Evolutionary conservation across 2,113 vertebrate species (phyloP), one percentile per base, ranked within the genome.

Genomic region (Anolis carolinensis): DNA sequence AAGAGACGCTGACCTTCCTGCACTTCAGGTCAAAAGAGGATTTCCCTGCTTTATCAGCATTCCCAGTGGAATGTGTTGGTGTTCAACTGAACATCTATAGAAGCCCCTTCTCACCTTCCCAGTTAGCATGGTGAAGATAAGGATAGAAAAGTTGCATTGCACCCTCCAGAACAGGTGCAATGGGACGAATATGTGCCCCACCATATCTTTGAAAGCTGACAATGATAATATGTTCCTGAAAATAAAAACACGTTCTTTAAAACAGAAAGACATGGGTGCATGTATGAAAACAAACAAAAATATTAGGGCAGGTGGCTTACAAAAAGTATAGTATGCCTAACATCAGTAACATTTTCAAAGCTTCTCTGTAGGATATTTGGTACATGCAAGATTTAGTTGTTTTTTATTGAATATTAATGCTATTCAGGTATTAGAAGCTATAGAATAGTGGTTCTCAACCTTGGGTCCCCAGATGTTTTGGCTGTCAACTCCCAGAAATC

Each of bases 321-420:
- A 18, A 63, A 18, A 63, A 63, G 30, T 34, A 44, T 27, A 21
- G 16, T 75, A 75, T 76, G 65, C 30, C n/a, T 32, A 36, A 25
- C 11, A 7, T n/a, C n/a, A 84, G 0, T 23, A 30, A 32, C 48
- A 88, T 79, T n/a, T 83, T 87, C 68, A 84, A 81, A 21, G 30
- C 80, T 32, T 70, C 13, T 70, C 73, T 5, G 34, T 23, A 50
- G 82, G 14, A 4, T 80, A 30, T 67, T 67, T 79, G 34, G 36
- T 44, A 13, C 1, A 59, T 16, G 4, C 21, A 23, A 65, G 59
- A 32, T 32, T 16, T 70, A 59, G 55, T 59, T 59, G 13, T 14
- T 59, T 16, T 59, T 59, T 59, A 59, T 18, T 59, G 11, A 13
- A 59, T 59, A 18, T 59, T 59, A 18, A 59, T 13, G 3, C 55